Evolutionary conservation across 2,888 invertebrate genomes (phyloP).

Genomic region (Lochmaea crataegi): DNA sequence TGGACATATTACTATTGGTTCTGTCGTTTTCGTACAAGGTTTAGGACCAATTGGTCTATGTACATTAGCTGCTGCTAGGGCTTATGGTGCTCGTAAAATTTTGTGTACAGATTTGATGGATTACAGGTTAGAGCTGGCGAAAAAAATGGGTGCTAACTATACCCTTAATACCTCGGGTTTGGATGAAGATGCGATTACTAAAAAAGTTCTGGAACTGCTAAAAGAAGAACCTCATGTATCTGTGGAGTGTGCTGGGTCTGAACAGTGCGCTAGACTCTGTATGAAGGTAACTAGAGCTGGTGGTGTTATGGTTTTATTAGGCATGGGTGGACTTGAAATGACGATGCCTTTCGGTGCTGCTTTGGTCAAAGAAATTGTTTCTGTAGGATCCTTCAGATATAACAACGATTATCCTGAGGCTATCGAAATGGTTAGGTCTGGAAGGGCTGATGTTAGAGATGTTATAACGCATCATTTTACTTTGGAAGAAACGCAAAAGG

Average conservation of each 20-base stretch:
- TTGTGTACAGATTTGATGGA: constrained; percentile 77
- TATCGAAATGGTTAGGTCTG: constrained; percentile 79
- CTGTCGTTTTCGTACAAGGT: constrained; percentile 80
- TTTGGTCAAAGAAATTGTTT: constrained; percentile 86
- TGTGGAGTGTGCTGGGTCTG: constrained; percentile 90
- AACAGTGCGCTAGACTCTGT: constrained; percentile 58
- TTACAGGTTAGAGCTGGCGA: constrained; percentile 74
- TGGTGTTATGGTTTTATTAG: constrained; percentile 87
- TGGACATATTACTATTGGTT: constrained; percentile 79
- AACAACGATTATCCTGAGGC: constrained; percentile 88
- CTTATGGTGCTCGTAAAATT: constrained; percentile 84
- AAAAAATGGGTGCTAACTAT: constrained; percentile 80
- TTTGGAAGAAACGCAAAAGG: constrained; percentile 80
- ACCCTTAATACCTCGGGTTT: constrained; percentile 71
- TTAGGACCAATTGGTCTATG: constrained; percentile 92
- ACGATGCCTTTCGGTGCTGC: constrained; percentile 86
- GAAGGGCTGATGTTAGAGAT: constrained; percentile 82
- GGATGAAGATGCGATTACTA: constrained; percentile 70
- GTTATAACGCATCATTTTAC: constrained; percentile 85
- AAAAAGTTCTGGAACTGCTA: constrained; percentile 70
- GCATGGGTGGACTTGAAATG: constrained; percentile 81
- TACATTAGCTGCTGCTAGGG: constrained; percentile 80
- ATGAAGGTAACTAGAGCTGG: constrained; percentile 76
- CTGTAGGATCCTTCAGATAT: constrained; percentile 93
- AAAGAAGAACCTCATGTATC: constrained; percentile 77